Evolutionary conservation across 2,888 invertebrate genomes (phyloP).

Genomic region (Mimachlamys varia): DNA sequence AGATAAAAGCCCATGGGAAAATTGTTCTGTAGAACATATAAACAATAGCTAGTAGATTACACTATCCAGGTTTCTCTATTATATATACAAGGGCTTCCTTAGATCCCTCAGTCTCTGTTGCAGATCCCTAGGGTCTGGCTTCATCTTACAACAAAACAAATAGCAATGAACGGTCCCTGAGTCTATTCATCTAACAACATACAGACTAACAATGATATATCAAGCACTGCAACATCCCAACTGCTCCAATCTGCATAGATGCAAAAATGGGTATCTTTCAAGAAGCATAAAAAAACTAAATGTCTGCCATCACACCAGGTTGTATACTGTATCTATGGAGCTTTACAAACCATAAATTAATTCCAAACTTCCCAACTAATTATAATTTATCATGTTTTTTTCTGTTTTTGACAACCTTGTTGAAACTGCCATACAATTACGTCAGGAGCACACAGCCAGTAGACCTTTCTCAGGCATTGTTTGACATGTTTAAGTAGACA

Average conservation of each 20-base stretch:
- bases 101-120: neutral
- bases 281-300: too few species aligned
- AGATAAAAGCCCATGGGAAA: neutral
- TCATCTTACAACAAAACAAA: too few species aligned
- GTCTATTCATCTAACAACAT: too few species aligned
- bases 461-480: neutral
- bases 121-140: too few species aligned
- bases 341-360: neutral
- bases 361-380: neutral
- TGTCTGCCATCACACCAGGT: too few species aligned
- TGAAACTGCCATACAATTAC: neutral
- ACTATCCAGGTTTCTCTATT: neutral
- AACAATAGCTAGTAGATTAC: neutral
- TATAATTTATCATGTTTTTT: neutral
- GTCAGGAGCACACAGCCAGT: neutral
- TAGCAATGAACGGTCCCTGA: too few species aligned
- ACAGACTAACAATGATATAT: too few species aligned
- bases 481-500: neutral
- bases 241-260: too few species aligned
- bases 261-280: too few species aligned
- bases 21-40: neutral
- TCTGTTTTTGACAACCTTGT: neutral
- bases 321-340: too few species aligned
- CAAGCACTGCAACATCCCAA: too few species aligned
- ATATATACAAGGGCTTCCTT: neutral